Evolutionary conservation across 2,888 invertebrate genomes (phyloP), one percentile per base, ranked within the genome.

Genomic region (Orthonevra nobilis): DNA sequence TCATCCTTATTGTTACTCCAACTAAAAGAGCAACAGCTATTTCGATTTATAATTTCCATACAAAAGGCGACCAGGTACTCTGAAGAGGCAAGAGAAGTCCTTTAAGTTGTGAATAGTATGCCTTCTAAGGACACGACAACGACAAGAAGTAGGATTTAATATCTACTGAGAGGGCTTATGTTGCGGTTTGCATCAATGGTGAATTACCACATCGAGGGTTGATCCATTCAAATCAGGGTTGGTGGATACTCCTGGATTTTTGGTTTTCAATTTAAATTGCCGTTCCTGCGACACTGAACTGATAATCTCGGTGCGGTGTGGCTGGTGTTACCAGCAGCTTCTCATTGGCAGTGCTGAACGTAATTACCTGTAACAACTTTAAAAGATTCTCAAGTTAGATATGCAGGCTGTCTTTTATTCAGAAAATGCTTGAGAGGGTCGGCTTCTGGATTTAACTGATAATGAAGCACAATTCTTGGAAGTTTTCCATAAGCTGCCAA

Each of bases 221-320:
- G 12, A 54, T 46, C 54, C 28, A 52, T 34, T 30, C 23, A 23
- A 32, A 42, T 64, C 32, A 14, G 36, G 46, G 50, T 48, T 56
- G 28, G 23, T 44, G 70, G 48, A 70, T 70, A 56, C n/a, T n/a
- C n/a, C n/a, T n/a, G n/a, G 70, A 56, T 50, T 73, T 73, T 66
- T 66, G 66, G 73, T 48, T 63, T 69, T 75, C 48, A 75, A 70
- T 70, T 75, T 75, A 63, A 61, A 69, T 75, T 75, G 44, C 28
- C 32, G 52, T 56, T 54, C 61, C 54, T 52, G 48, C 46, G 42
- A 58, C 15, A 36, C 30, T 38, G 12, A 10, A 12, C 42, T 4
- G 70, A 70, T 75, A 63, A 50, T 75, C 63, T 63, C 69, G 34
- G 7, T 34, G 12, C 14, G 26, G 42, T 36, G 70, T 19, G 42